Evolutionary conservation across 92 coral and sea anemone genomes (phyloP).

Genomic region (Micromussa lordhowensis): DNA sequence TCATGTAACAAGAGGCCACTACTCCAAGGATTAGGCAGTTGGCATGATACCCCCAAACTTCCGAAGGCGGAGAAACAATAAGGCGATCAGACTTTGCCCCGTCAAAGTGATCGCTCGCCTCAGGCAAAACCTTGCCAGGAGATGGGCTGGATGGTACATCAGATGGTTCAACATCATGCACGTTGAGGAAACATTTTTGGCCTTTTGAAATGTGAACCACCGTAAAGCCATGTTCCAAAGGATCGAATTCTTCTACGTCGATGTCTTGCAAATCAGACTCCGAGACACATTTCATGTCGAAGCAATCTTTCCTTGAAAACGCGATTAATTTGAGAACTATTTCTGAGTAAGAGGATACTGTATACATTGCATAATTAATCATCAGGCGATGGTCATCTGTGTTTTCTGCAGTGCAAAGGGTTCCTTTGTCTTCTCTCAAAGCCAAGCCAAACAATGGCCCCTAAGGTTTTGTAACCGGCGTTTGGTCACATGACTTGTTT

Average conservation of each 20-base stretch:
- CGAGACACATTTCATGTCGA: too few relatives aligned
- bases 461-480: too few relatives aligned
- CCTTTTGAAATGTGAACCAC: not conserved
- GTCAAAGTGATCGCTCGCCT: not conserved
- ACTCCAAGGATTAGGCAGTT: constrained; percentile 59
- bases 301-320: too few relatives aligned
- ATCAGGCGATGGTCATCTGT: too few relatives aligned
- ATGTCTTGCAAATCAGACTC: too few relatives aligned
- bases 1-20: constrained; percentile 60
- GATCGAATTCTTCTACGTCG: too few relatives aligned
- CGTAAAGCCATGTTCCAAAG: not conserved
- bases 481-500: not conserved
- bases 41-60: constrained; percentile 75
- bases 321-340: too few relatives aligned
- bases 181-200: not conserved
- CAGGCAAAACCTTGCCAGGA: not conserved
- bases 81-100: not conserved
- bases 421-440: not conserved
- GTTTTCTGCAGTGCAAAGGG: too few relatives aligned
- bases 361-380: too few relatives aligned
- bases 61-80: constrained; percentile 68
- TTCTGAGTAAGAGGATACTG: too few relatives aligned
- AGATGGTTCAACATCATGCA: not conserved
- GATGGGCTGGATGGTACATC: not conserved
- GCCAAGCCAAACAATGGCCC: not conserved